Evolutionary conservation across 2,888 invertebrate genomes (phyloP).

Genomic region (Auanema freiburgensis): DNA sequence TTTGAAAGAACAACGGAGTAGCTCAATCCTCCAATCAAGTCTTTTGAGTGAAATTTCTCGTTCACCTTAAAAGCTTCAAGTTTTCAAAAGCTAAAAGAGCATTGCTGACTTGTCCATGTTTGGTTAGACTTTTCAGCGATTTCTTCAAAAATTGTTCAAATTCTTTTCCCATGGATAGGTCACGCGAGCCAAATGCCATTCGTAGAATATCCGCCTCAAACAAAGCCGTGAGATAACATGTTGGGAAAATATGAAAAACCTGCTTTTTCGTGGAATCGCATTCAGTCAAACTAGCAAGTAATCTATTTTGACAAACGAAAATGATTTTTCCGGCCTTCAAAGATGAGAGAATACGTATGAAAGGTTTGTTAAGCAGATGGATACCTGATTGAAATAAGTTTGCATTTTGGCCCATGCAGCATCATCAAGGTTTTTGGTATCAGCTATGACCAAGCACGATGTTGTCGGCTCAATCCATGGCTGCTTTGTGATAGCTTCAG

Average conservation of each 20-base stretch:
- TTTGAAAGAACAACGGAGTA: slow-evolving; percentile 57
- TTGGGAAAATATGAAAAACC: slow-evolving; percentile 19
- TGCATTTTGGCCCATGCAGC: slow-evolving; percentile 56
- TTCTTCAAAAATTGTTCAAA: slow-evolving; percentile 61
- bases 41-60: slow-evolving; percentile 57
- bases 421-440: slow-evolving; percentile 54
- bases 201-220: slow-evolving; percentile 28
- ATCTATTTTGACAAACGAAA: slow-evolving; percentile 62
- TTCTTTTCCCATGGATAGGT: slow-evolving; percentile 51
- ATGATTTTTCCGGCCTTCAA: slow-evolving; percentile 60
- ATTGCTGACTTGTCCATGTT: slow-evolving; percentile 31
- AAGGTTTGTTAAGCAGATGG: not conserved
- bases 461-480: slow-evolving; percentile 56
- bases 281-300: slow-evolving; percentile 55
- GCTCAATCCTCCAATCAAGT: slow-evolving; percentile 51
- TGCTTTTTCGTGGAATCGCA: slow-evolving; percentile 53
- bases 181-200: slow-evolving; percentile 37
- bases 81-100: not conserved
- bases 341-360: not conserved
- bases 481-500: slow-evolving; percentile 43
- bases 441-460: slow-evolving; percentile 58
- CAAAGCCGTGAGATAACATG: not conserved
- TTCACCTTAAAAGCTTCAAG: slow-evolving; percentile 40
- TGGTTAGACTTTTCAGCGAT: slow-evolving; percentile 44
- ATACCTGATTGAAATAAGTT: slow-evolving; percentile 54